These are phyloP conservation scores for Microchrysa polita DNA, from an alignment of 2,888 invertebrate species.

Conservation along the genomic window DNA sequence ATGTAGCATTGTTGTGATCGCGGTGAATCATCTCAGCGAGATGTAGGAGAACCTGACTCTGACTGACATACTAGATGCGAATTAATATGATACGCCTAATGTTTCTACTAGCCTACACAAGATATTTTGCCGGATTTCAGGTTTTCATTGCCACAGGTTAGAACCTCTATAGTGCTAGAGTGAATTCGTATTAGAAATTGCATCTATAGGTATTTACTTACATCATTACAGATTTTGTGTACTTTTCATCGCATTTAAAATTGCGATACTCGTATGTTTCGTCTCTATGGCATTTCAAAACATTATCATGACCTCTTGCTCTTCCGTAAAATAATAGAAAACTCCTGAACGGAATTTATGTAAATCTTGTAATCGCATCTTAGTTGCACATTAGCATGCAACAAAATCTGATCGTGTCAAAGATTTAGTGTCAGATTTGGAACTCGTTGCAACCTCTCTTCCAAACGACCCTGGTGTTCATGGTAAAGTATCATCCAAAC, in stretches of 20 bases:
- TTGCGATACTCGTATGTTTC: no score
- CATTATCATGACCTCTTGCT: constrained; percentile 1
- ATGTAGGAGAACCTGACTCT: constrained; percentile 4
- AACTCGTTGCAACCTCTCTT: background rate
- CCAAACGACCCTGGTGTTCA: background rate
- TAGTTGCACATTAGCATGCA: constrained; percentile 22
- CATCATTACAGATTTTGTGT: no score
- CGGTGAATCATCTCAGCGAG: background rate
- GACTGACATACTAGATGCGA: no score
- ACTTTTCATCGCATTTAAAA: no score
- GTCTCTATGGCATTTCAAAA: background rate
- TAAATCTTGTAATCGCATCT: constrained; percentile 4
- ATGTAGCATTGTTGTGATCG: background rate
- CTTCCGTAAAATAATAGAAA: background rate
- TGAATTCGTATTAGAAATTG: no score
- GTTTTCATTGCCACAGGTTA: no score
- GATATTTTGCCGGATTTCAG: no score
- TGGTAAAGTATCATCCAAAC: background rate
- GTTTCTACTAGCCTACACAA: no score
- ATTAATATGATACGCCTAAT: no score
- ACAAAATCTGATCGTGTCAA: constrained; percentile 21
- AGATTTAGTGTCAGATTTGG: constrained; percentile 23
- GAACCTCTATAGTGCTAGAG: no score
- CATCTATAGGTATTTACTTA: no score
- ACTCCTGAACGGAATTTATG: background rate